Base-by-base conservation (phyloP, 1,140 invertebrate genomes). In the Heliothis virescens region DNA sequence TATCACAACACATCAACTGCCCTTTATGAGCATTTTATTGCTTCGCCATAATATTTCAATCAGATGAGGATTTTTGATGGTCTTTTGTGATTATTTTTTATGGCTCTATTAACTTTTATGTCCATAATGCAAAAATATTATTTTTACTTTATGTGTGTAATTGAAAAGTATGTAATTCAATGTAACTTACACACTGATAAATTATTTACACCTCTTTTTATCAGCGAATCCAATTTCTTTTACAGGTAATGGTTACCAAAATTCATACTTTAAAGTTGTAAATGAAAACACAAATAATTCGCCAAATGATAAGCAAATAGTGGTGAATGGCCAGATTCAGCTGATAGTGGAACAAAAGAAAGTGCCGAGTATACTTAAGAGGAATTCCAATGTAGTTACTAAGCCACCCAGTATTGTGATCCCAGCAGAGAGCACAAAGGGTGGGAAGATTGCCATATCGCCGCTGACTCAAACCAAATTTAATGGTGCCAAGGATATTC, bases 261-360 rank as follows among this genome's bases (percentile, higher is more conserved):
- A 90, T 80, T 84, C 88, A 29, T 90, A 87, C 73, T 93, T 90
- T 47, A 92, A 91, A 84, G 91, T 94, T 7, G 86, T 92, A 7
- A 94, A 94, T 85, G 93, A 94, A 79, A 88, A 93, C 75, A 71
- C 65, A 53, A 87, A 74, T 63, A 81, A 82, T 50, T 60, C 79
- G n/a, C 79, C 79, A 67, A 89, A 82, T 62, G 86, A 88, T 7
- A 85, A 74, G 16, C 82, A 86, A 13, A 75, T 81, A 72, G 15
- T 78, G 16, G 67, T 83, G 18, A 84, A 85, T 76, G 82, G 80
- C 0, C 80, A 86, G 79, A 84, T 86, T 11, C 83, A 86, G 48
- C 74, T 88, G 16, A 59, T 90, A 76, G 80, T 89, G 9, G 84
- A 91, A 41, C 88, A 90, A 60, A 91, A 87, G 48, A 90, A 87